phyloP scores from a whole-genome alignment of 2,888 invertebrate genomes.

The Atherix ibis region DNA sequence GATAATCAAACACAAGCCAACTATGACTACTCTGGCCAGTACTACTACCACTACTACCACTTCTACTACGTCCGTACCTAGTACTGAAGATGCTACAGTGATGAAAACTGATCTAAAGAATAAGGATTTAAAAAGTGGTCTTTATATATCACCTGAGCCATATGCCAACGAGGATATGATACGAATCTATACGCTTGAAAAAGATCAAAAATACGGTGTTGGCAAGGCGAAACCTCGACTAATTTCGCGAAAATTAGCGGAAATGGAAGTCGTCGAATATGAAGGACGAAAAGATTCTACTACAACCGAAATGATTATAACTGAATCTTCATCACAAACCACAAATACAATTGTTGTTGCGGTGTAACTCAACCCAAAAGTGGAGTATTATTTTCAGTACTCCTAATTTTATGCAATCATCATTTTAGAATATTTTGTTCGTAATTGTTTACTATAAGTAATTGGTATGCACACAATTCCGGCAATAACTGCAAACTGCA shows the following conservation, averaged over 20 bases:
- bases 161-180: constrained; percentile 9
- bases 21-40: background rate
- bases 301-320: background rate
- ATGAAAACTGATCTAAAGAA: no score
- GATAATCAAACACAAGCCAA: background rate
- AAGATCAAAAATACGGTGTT: constrained; percentile 4
- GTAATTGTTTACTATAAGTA: no score
- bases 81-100: no score
- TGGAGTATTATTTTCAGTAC: no score
- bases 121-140: background rate
- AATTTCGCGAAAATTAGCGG: constrained; percentile 6
- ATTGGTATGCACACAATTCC: no score
- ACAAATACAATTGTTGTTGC: no score
- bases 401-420: no score
- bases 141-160: no score
- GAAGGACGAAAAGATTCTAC: background rate
- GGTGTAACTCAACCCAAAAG: no score
- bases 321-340: no score
- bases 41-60: background rate
- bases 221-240: constrained; percentile 7
- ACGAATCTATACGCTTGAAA: constrained; percentile 2
- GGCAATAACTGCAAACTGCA: no score
- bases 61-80: background rate
- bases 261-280: constrained; percentile 6
- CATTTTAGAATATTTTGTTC: no score